Percentiles rank a stretch among this genome's conserved stretches.
These are phyloP conservation scores for Triplophysa dalaica DNA, from an alignment of 2,113 vertebrate genomes.

Conservation along the genomic window DNA sequence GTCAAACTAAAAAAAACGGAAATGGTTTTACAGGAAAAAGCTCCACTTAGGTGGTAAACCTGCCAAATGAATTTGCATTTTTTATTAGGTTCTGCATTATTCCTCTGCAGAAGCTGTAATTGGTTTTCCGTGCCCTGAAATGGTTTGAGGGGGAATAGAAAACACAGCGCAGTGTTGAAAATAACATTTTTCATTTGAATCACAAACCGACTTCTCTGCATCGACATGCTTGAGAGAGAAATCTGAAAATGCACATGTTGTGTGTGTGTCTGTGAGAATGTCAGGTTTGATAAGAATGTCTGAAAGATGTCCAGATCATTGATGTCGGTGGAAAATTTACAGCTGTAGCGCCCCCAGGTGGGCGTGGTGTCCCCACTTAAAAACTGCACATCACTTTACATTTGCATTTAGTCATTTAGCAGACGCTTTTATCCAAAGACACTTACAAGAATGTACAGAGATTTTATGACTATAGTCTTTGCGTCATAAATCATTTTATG, in stretches of 20 bases:
- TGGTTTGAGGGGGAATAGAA: slow-evolving; percentile 12
- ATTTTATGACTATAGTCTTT: background rate
- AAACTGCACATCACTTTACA: background rate
- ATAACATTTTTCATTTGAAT: slow-evolving; percentile 40
- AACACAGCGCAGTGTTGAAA: slow-evolving; percentile 20
- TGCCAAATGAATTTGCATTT: slow-evolving; percentile 39
- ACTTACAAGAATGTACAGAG: too few species aligned
- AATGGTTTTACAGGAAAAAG: slow-evolving; percentile 1
- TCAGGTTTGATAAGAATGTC: background rate
- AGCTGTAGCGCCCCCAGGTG: slow-evolving; percentile 46
- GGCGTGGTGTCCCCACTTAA: background rate
- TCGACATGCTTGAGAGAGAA: slow-evolving; percentile 1
- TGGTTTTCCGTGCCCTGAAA: slow-evolving; percentile 24
- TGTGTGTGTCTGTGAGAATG: too few species aligned
- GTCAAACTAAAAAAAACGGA: slow-evolving; percentile 11
- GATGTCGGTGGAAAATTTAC: slow-evolving; percentile 6
- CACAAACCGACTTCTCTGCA: slow-evolving; percentile 5
- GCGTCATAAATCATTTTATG: too few species aligned
- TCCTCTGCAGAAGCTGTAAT: slow-evolving; percentile 27
- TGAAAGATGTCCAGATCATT: slow-evolving; percentile 11
- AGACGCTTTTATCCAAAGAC: too few species aligned
- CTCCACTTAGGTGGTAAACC: slow-evolving; percentile 16
- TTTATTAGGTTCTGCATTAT: slow-evolving; percentile 32
- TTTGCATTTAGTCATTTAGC: too few species aligned
- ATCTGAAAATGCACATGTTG: background rate